Percentiles rank a stretch among this genome's conserved stretches.
These are phyloP conservation scores for Parascotia fuliginaria DNA, from an alignment of 2,888 invertebrate species.

Conservation along the genomic window DNA sequence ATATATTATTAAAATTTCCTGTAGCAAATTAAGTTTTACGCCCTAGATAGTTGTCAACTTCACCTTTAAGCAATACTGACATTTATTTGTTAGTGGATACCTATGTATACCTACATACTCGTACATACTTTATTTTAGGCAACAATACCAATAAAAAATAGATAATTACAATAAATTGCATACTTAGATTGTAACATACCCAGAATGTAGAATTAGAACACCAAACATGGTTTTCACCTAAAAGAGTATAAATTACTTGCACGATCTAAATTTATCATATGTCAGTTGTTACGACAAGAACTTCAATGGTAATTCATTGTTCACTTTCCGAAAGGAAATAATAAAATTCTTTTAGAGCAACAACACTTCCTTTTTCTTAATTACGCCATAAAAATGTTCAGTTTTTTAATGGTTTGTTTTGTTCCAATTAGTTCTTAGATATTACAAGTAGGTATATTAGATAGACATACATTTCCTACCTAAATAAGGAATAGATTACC, in stretches of 20 bases:
- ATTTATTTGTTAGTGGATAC: constrained; percentile 39
- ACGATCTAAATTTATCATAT: constrained; percentile 56
- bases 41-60: constrained; percentile 56
- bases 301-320: neutral
- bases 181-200: neutral
- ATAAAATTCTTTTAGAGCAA: no score
- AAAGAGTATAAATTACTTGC: constrained; percentile 14
- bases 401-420: no score
- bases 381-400: no score
- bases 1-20: constrained; percentile 57
- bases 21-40: constrained; percentile 59
- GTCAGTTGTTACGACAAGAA: constrained; percentile 38
- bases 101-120: no score
- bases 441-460: no score
- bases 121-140: no score
- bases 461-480: no score
- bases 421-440: no score
- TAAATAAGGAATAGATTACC: no score
- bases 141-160: no score
- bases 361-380: no score
- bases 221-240: neutral
- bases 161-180: neutral
- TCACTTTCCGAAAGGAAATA: no score
- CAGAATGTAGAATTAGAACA: neutral
- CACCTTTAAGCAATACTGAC: constrained; percentile 44